These are phyloP conservation scores for Listrodromus nycthemerus DNA, from an alignment of 2,888 invertebrate genomes.

Conservation along the genomic window DNA sequence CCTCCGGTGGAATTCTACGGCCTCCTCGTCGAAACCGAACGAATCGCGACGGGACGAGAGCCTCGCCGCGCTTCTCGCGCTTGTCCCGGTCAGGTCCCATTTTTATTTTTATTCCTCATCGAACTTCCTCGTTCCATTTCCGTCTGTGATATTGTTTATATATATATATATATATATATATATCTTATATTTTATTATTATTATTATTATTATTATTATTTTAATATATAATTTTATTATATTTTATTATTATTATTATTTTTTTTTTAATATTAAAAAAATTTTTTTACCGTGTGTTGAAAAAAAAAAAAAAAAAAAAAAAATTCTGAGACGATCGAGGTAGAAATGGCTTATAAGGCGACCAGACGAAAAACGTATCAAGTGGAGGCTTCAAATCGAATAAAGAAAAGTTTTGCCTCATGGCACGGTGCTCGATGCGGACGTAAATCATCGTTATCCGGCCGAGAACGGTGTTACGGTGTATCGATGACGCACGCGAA, in stretches of 20 bases:
- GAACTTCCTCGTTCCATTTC: background rate
- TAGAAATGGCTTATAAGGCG: conserved; percentile 14
- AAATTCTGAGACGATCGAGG: background rate
- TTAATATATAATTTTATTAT: too few species aligned
- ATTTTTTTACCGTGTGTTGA: background rate
- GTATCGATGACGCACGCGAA: conserved; percentile 61
- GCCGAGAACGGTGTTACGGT: conserved; percentile 39
- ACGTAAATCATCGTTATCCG: conserved; percentile 18
- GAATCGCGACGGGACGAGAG: conserved; percentile 3
- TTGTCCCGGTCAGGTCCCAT: background rate
- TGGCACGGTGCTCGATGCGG: background rate
- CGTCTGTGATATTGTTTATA: too few species aligned
- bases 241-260: too few species aligned
- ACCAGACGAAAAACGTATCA: conserved; percentile 9
- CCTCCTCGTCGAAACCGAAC: conserved; percentile 14
- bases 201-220: too few species aligned
- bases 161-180: background rate
- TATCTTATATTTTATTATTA: too few species aligned
- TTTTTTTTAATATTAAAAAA: background rate
- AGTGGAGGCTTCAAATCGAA: background rate
- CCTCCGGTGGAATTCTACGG: conserved; percentile 25
- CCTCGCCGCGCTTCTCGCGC: background rate
- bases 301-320: background rate
- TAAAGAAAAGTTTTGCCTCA: conserved; percentile 14
- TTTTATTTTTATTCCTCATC: background rate